A percentile compares a stretch with the other conserved stretches of the same genome.
Evolutionary conservation across 2,797 vertebrate species (phyloP).

Genomic region (Epinephelus malabaricus): DNA sequence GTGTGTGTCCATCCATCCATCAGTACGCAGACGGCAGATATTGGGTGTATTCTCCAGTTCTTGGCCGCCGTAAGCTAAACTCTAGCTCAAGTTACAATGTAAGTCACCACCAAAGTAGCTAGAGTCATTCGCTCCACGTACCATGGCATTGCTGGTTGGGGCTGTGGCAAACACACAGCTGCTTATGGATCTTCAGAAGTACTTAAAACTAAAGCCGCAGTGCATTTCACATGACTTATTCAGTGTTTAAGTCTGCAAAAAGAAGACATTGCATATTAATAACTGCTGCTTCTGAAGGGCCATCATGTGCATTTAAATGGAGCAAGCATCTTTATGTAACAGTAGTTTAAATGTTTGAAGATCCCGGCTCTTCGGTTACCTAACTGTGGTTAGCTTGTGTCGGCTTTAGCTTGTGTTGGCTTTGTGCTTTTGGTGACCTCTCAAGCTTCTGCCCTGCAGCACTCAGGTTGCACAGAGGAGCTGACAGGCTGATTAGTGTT

Average conservation of each 20-base stretch:
- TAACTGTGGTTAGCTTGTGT: not conserved
- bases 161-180: conserved; percentile 14
- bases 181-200: conserved; percentile 52
- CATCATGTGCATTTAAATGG: conserved; percentile 31
- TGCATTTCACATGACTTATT: conserved; percentile 25
- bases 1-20: conserved; percentile 64
- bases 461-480: conserved; percentile 3
- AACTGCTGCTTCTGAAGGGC: conserved; percentile 49
- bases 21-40: conserved; percentile 97
- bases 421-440: conserved; percentile 23
- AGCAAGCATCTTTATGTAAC: conserved; percentile 22
- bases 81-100: conserved; percentile 83
- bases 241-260: conserved; percentile 23
- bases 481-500: conserved; percentile 17
- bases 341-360: not conserved
- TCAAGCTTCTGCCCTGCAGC: conserved; percentile 4
- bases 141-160: conserved; percentile 16
- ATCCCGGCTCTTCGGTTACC: conserved; percentile 1
- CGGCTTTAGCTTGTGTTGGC: not conserved
- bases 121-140: conserved; percentile 24
- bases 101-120: conserved; percentile 74
- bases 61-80: conserved; percentile 87
- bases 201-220: not conserved
- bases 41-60: conserved; percentile 96
- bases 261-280: conserved; percentile 12